Evolutionary conservation across 92 coral and sea anemone genomes (phyloP).

Genomic region (Ricordea florida): DNA sequence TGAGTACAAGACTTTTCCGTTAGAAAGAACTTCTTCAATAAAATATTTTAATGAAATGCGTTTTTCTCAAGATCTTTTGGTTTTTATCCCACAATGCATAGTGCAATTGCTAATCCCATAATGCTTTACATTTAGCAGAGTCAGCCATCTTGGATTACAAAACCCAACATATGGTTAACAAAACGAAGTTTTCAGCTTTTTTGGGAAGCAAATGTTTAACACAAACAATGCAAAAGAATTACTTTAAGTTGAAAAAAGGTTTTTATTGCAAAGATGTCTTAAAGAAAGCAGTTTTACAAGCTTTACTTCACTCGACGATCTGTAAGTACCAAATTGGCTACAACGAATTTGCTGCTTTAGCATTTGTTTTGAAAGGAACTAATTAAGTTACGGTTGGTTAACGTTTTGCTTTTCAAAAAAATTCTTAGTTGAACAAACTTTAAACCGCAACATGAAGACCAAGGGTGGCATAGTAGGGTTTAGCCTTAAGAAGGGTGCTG

Average conservation of each 20-base stretch:
- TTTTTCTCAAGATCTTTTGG: background rate
- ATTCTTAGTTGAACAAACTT: constrained; percentile 55
- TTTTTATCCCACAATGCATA: constrained; percentile 23
- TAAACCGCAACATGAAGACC: constrained; percentile 66
- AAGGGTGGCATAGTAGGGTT: constrained; percentile 74
- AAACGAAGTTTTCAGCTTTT: constrained; percentile 6
- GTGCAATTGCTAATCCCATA: constrained; percentile 18
- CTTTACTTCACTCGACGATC: constrained; percentile 19
- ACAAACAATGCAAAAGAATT: background rate
- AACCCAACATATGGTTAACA: constrained; percentile 8
- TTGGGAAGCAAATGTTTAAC: constrained; percentile 17
- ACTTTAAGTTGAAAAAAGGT: constrained; percentile 11
- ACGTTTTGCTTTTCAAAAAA: constrained; percentile 16
- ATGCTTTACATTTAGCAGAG: constrained; percentile 27
- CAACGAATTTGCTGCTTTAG: background rate
- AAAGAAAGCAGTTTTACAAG: constrained; percentile 17
- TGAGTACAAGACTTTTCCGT: background rate
- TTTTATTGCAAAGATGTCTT: constrained; percentile 23
- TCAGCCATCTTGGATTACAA: constrained; percentile 26
- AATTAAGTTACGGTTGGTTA: constrained; percentile 4
- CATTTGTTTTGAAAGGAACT: background rate
- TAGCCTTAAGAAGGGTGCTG: constrained; percentile 60
- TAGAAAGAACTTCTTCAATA: constrained; percentile 1
- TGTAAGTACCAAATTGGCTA: constrained; percentile 5
- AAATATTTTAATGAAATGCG: constrained; percentile 16